These are phyloP conservation scores for Bucco capensis DNA, from an alignment of 2,113 vertebrate genomes.

Conservation along the genomic window DNA sequence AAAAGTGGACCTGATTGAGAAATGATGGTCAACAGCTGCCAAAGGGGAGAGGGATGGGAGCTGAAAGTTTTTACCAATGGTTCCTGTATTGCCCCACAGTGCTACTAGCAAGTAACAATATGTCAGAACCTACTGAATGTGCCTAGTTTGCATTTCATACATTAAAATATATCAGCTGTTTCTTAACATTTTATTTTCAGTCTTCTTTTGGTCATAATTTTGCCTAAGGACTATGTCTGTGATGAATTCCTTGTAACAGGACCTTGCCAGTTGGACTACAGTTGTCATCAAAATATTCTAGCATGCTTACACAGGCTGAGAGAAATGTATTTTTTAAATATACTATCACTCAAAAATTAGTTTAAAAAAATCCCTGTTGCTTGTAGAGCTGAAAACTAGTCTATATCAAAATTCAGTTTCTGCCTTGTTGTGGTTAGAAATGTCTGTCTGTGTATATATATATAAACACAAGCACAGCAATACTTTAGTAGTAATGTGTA, in stretches of 20 bases:
- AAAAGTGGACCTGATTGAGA: constrained; percentile 6
- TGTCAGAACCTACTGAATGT: background rate
- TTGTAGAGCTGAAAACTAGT: background rate
- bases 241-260: constrained; percentile 40
- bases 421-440: background rate
- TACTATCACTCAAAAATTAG: constrained; percentile 25
- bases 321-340: background rate
- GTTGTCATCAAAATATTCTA: constrained; percentile 57
- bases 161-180: constrained; percentile 50
- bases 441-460: background rate
- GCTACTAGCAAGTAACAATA: constrained; percentile 23
- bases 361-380: background rate
- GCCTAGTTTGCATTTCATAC: constrained; percentile 33
- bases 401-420: background rate
- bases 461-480: background rate
- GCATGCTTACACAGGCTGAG: background rate
- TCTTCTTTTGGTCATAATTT: constrained; percentile 46
- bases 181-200: constrained; percentile 54
- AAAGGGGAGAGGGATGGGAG: background rate
- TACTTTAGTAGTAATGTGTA: background rate
- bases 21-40: constrained; percentile 36
- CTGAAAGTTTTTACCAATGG: background rate
- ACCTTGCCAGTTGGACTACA: constrained; percentile 37
- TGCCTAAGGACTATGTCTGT: constrained; percentile 43
- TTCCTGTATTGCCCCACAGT: background rate